Evolutionary conservation across 2,113 vertebrate species (phyloP), one percentile per base, ranked within the genome.

Genomic region (Mirounga angustirostris): DNA sequence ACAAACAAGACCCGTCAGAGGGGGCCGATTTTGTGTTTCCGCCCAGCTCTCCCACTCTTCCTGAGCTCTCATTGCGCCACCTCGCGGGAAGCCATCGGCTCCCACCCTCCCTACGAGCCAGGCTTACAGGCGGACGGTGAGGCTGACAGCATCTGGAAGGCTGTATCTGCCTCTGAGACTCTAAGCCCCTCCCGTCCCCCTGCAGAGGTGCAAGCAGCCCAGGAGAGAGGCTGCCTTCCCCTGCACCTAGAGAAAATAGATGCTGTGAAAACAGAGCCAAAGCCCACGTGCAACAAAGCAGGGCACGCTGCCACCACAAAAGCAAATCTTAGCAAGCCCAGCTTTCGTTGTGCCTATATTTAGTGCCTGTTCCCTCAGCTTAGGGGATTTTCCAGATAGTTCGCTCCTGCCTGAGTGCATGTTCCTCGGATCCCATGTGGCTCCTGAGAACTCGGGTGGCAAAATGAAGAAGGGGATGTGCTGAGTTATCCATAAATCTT

Each of bases 1-100:
- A n/a, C n/a, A 15, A 50, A 43, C 6, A 4, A 59, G 22, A 40
- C 43, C 3, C 2, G 0, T 46, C 26, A 40, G 14, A 73, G 46
- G 4, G 40, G 9, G 28, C 16, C 3, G 14, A 28, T 6, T 7
- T 11, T 12, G 6, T 12, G 52, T 24, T 83, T 33, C 54, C 43
- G 24, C 50, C 21, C 0, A 0, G 2, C 5, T 5, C n/a, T 52
- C 65, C 36, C 3, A 0, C 54, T 30, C 5, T 15, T 56, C 22
- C 46, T 2, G 30, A 56, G 63, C 46, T 40, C 50, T 71, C 78
- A 7, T 43, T 52, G 63, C 6, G 1, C 5, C 63, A 1, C n/a
- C 58, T 36, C 19, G 7, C 56, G 8, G 30, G 36, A 74, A 58
- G 18, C 9, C 43, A 5, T 50, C 5, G 15, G 14, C 4, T 9